Evolutionary conservation across 1,140 invertebrate species (phyloP), one percentile per base, ranked within the genome.

Genomic region (Chionoecetes opilio): DNA sequence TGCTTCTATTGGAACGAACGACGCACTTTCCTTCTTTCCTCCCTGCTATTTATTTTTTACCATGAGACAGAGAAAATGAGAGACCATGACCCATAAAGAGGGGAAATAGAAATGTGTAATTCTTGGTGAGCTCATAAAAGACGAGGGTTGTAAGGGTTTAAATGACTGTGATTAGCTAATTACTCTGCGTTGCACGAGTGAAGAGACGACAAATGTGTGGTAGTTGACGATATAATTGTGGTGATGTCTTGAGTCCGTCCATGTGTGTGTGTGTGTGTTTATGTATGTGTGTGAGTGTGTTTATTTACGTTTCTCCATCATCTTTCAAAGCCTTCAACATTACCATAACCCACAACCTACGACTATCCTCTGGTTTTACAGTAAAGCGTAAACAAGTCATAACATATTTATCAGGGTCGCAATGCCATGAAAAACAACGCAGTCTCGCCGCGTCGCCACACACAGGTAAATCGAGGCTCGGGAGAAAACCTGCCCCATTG

Each of bases 81-180:
- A 75, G 63, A 75, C 21, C 63, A n/a, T 75, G 63, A 75, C 63
- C 63, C 63, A 75, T 75, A 75, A 75, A 75, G 63, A 75, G 63
- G 63, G 63, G 63, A 26, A n/a, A n/a, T n/a, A 26, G 63, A n/a
- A 75, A 75, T 75, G 26, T 75, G 63, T 75, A 75, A 75, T 75
- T 75, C n/a, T 26, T n/a, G n/a, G 63, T 75, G 63, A 21, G 11
- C 21, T 17, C n/a, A 75, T 75, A 75, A 75, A 75, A 75, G 63
- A n/a, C 63, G 63, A 75, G 63, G 63, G 63, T n/a, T 75, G 63
- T 75, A 75, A n/a, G n/a, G 63, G n/a, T 5, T 26, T 5, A 8
- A 75, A 75, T 75, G 63, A 75, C 63, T 26, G 63, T 75, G 63
- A 75, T 75, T 75, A 75, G 63, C 63, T 75, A 75, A 75, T 75